phyloP scores from a whole-genome alignment of 2,888 invertebrate genomes.

The Macroteleia sp. region DNA sequence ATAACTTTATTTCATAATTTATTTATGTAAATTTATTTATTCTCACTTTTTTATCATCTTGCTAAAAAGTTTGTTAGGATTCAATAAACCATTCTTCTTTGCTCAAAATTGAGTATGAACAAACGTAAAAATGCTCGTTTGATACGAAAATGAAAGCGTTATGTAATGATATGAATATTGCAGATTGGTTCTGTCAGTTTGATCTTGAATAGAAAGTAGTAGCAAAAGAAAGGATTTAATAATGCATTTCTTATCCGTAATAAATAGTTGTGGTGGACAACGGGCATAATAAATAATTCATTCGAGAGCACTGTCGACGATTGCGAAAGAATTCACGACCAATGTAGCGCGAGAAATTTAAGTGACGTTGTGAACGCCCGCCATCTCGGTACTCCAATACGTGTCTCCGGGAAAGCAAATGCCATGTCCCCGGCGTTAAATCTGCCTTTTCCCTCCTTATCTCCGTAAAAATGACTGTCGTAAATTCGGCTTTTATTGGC shows the following conservation, averaged over 20 bases:
- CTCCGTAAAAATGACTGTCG: conserved; percentile 64
- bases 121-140: too few species aligned
- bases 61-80: too few species aligned
- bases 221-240: conserved; percentile 52
- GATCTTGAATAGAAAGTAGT: conserved; percentile 40
- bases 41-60: too few species aligned
- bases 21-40: too few species aligned
- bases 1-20: too few species aligned
- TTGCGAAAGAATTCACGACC: conserved; percentile 47
- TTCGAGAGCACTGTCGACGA: conserved; percentile 49
- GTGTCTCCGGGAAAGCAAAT: conserved; percentile 65
- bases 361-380: conserved; percentile 64
- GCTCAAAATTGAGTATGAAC: too few species aligned
- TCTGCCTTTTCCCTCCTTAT: conserved; percentile 64
- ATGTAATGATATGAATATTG: conserved; percentile 39
- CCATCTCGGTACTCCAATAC: conserved; percentile 63
- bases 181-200: conserved; percentile 21
- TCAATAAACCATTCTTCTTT: too few species aligned
- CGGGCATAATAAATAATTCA: conserved; percentile 65
- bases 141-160: too few species aligned
- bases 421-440: conserved; percentile 62
- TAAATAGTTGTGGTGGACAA: conserved; percentile 60
- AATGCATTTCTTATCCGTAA: conserved; percentile 61
- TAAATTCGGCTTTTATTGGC: conserved; percentile 65
- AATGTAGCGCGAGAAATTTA: conserved; percentile 67